These are phyloP conservation scores for Thripadectes ignobilis DNA, from an alignment of 2,797 vertebrate species.

Conservation along the genomic window DNA sequence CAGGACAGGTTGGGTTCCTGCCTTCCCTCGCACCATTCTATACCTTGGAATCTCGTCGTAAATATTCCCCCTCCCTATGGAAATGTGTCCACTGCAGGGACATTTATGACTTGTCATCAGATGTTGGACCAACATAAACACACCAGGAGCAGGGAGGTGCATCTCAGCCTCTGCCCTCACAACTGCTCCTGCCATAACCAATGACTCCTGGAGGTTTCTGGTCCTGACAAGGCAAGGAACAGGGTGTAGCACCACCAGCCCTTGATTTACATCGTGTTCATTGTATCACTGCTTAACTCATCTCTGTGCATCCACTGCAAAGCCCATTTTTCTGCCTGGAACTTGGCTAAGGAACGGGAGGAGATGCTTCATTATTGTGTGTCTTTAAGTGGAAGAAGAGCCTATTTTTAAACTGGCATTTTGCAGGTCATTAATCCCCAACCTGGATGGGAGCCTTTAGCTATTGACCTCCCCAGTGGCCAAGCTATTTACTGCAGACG, in stretches of 20 bases:
- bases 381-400: slow-evolving; percentile 27
- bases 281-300: slow-evolving; percentile 52
- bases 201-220: not conserved
- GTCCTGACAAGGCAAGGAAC: not conserved
- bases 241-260: not conserved
- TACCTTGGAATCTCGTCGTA: slow-evolving; percentile 13
- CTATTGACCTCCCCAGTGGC: slow-evolving; percentile 53
- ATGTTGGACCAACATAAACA: not conserved
- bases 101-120: not conserved
- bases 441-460: slow-evolving; percentile 45
- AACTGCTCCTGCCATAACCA: not conserved
- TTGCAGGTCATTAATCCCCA: slow-evolving; percentile 71
- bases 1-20: slow-evolving; percentile 20
- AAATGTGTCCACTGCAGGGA: not conserved
- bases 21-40: not conserved
- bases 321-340: slow-evolving; percentile 49
- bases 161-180: not conserved
- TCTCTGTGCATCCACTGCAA: not conserved
- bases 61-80: slow-evolving; percentile 26
- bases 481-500: slow-evolving; percentile 53
- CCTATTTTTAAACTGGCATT: slow-evolving; percentile 42
- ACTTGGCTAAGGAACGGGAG: slow-evolving; percentile 32
- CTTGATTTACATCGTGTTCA: slow-evolving; percentile 57
- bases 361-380: slow-evolving; percentile 53
- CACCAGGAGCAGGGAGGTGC: not conserved